Evolutionary conservation across 1,140 invertebrate species (phyloP).

Genomic region (Scylla paramamosain): DNA sequence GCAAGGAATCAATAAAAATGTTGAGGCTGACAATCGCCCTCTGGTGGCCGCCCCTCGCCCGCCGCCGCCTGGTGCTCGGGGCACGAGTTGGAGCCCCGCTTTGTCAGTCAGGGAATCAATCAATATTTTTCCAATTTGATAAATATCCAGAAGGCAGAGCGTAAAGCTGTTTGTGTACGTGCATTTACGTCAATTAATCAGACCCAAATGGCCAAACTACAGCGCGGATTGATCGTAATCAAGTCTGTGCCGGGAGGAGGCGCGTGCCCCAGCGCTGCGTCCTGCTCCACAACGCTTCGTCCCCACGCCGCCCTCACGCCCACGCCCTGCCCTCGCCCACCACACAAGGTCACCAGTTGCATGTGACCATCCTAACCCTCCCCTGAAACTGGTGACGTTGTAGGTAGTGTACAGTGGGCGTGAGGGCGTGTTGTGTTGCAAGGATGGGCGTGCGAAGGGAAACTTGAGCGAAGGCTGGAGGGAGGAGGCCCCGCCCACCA

Average conservation of each 20-base stretch:
- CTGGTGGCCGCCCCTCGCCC: neutral
- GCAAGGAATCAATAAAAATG: slow-evolving; percentile 6
- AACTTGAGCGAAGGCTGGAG: slow-evolving; percentile 28
- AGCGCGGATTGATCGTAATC: slow-evolving; percentile 73
- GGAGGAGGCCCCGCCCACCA: slow-evolving; percentile 62
- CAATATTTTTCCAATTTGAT: slow-evolving; percentile 76
- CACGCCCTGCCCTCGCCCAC: neutral
- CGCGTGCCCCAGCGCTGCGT: neutral
- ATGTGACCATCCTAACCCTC: neutral
- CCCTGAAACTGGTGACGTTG: neutral
- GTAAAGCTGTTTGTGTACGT: slow-evolving; percentile 76
- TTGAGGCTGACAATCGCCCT: neutral
- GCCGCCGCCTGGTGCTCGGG: slow-evolving; percentile 48
- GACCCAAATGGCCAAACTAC: slow-evolving; percentile 73
- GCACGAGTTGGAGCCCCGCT: neutral
- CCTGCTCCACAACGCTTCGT: neutral
- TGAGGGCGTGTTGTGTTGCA: neutral
- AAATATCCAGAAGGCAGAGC: slow-evolving; percentile 70
- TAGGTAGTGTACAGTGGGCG: neutral
- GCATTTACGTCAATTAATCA: slow-evolving; percentile 76
- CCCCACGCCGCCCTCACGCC: neutral
- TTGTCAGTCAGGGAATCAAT: slow-evolving; percentile 60
- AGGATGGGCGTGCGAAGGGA: neutral
- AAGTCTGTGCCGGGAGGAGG: slow-evolving; percentile 55
- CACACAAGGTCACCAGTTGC: neutral